Percentiles rank a stretch among this genome's conserved stretches.
Evolutionary conservation across 2,797 vertebrate species (phyloP).

Genomic region (Channallabes apus): DNA sequence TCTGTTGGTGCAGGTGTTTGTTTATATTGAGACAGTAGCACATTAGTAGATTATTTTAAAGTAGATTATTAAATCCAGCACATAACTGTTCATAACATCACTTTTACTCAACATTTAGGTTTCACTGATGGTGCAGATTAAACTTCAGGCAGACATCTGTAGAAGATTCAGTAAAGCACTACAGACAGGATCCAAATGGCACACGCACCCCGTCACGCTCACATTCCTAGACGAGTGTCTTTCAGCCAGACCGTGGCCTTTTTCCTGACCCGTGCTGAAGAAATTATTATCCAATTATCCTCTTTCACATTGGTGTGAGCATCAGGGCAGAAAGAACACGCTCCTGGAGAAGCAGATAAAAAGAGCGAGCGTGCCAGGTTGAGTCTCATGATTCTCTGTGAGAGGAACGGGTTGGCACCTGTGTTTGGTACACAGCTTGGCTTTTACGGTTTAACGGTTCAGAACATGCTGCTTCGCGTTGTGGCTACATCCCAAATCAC

Average conservation of each 20-base stretch:
- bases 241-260: background rate
- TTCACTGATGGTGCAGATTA: no score
- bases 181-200: background rate
- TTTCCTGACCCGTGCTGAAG: conserved; percentile 28
- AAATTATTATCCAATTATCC: conserved; percentile 74
- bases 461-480: background rate
- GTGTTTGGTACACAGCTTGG: conserved; percentile 72
- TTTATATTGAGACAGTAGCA: no score
- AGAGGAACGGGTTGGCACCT: conserved; percentile 73
- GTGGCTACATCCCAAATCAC: background rate
- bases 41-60: background rate
- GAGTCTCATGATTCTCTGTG: conserved; percentile 76
- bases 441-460: conserved; percentile 33
- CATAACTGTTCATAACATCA: no score
- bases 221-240: conserved; percentile 1
- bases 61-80: no score
- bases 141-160: no score
- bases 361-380: conserved; percentile 69
- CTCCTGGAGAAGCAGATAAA: conserved; percentile 66
- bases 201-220: background rate
- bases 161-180: background rate
- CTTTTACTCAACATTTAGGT: no score
- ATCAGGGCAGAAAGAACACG: conserved; percentile 75
- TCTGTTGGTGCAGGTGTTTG: no score
- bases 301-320: conserved; percentile 70